phyloP scores from a whole-genome alignment of 2,888 invertebrate species.

The Phyllotreta striolata region DNA sequence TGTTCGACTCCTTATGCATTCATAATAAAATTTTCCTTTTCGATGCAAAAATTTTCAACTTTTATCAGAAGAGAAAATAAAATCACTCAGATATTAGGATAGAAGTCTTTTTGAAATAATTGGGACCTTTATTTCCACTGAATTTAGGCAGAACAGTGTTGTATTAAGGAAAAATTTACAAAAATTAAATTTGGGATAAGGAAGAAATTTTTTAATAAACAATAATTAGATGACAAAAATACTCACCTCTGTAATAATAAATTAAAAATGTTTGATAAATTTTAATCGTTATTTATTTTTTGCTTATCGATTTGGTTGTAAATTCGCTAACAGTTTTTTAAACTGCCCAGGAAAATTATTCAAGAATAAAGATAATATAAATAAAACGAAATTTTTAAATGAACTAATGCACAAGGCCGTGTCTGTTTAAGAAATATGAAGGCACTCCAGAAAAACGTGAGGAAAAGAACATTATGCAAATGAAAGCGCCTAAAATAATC shows the following conservation, averaged over 20 bases:
- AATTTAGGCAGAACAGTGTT: constrained; percentile 3
- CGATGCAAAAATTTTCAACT: constrained; percentile 12
- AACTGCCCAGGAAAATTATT: neutral
- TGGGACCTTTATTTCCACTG: constrained; percentile 17
- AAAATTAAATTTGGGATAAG: neutral
- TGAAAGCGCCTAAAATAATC: constrained; percentile 46
- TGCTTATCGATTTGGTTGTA: neutral
- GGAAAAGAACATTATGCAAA: constrained; percentile 45
- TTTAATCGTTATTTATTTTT: neutral
- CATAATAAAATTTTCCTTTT: constrained; percentile 23
- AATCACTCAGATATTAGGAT: constrained; percentile 15
- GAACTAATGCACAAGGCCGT: neutral
- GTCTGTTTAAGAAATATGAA: constrained; percentile 28
- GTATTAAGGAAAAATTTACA: neutral
- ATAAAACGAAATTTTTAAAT: neutral
- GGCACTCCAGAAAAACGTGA: constrained; percentile 34
- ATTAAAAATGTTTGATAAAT: constrained; percentile 1
- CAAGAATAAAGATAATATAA: neutral
- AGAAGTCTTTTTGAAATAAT: constrained; percentile 23
- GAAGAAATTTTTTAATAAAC: no score
- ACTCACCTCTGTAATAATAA: neutral
- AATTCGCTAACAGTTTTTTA: neutral
- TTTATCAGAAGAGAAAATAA: constrained; percentile 13
- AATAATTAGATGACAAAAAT: neutral
- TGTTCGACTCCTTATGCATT: constrained; percentile 13